Conservation (phyloP, 2,113 vertebrate species). For the Grammomys dolichurus region DNA sequence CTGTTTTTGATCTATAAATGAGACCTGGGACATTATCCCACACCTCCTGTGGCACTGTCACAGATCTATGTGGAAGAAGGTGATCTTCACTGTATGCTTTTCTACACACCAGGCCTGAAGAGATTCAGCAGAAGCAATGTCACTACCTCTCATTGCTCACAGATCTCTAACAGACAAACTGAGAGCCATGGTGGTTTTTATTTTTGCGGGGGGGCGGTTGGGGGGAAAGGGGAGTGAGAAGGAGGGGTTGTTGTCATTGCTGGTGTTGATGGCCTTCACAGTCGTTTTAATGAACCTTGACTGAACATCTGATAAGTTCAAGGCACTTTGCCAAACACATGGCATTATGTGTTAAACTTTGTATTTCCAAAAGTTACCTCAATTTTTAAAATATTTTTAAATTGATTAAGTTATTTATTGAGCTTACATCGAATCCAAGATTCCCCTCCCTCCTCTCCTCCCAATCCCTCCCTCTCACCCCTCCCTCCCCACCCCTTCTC, state of each 20-base stretch:
- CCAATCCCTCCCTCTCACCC: no score
- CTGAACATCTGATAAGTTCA: neutral
- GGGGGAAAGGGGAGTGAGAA: no score
- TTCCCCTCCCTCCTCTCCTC: no score
- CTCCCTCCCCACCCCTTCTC: no score
- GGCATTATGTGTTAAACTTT: neutral
- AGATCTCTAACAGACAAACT: neutral
- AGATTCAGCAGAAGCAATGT: constrained; percentile 14
- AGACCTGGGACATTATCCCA: constrained; percentile 43
- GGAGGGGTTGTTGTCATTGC: neutral
- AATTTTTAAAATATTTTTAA: no score
- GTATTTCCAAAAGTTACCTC: neutral
- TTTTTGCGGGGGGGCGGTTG: neutral
- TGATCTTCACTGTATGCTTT: neutral
- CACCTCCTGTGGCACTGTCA: neutral
- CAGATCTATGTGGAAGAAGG: constrained; percentile 11
- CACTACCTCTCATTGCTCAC: neutral
- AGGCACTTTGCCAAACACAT: constrained; percentile 12
- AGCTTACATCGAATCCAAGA: no score
- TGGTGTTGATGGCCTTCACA: neutral
- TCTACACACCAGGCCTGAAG: neutral
- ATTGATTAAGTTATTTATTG: no score
- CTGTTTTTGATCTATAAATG: constrained; percentile 51
- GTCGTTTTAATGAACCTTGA: neutral
- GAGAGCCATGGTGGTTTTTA: neutral